phyloP scores from a whole-genome alignment of 2,888 invertebrate genomes.

The Xanthia togata region DNA sequence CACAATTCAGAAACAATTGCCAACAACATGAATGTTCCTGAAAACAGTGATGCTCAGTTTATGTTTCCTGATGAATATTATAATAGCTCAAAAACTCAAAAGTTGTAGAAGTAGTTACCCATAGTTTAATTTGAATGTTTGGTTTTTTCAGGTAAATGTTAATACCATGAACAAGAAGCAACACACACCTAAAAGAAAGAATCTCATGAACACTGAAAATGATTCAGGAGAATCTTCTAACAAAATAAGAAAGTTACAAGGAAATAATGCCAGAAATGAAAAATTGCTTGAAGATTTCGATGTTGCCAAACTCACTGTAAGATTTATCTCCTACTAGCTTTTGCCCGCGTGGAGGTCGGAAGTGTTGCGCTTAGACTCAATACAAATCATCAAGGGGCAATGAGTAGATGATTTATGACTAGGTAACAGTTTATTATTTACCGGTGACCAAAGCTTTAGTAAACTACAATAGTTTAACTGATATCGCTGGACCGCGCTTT shows the following conservation, averaged over 20 bases:
- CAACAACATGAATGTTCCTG: not conserved
- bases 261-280: not conserved
- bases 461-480: too few species aligned
- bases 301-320: constrained; percentile 13
- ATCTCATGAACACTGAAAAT: not conserved
- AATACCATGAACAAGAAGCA: constrained; percentile 7
- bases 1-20: not conserved
- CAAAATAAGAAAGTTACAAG: constrained; percentile 9
- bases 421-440: too few species aligned
- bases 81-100: too few species aligned
- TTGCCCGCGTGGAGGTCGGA: too few species aligned
- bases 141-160: constrained; percentile 19
- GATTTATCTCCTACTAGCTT: not conserved
- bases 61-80: not conserved
- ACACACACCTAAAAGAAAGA: constrained; percentile 12
- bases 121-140: too few species aligned
- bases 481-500: too few species aligned
- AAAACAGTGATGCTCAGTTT: not conserved
- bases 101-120: too few species aligned
- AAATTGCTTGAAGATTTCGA: constrained; percentile 1
- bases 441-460: too few species aligned
- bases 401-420: too few species aligned
- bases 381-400: too few species aligned
- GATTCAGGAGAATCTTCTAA: not conserved
- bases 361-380: too few species aligned